Evolutionary conservation across 2,113 vertebrate species (phyloP), one percentile per base, ranked within the genome.

Genomic region (Tragelaphus buxtoni): DNA sequence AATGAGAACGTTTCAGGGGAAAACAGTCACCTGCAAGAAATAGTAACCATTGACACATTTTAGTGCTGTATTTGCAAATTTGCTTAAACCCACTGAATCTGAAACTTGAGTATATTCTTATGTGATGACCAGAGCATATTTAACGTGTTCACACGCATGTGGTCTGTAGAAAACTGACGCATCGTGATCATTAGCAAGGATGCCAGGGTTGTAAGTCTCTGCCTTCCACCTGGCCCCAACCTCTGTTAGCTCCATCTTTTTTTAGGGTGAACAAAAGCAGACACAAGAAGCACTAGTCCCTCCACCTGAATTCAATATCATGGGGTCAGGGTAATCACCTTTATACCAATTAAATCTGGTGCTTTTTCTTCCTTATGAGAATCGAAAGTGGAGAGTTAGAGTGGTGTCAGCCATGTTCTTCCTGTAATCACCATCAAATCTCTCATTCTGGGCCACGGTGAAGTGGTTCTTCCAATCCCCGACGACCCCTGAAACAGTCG

Each of bases 381-480:
- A 18, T 92, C 98, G 94, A 0, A 0, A 76, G 14, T 96, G 95
- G 94, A 98, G 98, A 85, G 95, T 92, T 32, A 99, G 95, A 53
- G 96, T 96, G 4, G 97, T 98, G 10, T 97, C 96, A 39, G 96
- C 91, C 98, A 98, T 98, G 69, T 98, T 98, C 90, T 97, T 96
- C 81, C 95, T 94, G 61, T 98, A 98, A 77, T 98, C 98, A 88
- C 98, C 97, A 96, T 99, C 98, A 98, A 99, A 99, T 97, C 98
- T 98, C 97, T 99, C 96, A 28, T 98, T 98, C 96, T 99, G 99
- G 96, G 99, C 98, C 20, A 99, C 97, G 9, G 99, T 99, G 98
- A 99, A 99, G 97, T 99, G 94, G 88, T 99, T 99, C 97, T 96
- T 99, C 99, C 99, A 99, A 81, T 99, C 99, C 4, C 99, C 99